Conservation (phyloP, 2,797 vertebrate species). For the Acridotheres tristis region DNA sequence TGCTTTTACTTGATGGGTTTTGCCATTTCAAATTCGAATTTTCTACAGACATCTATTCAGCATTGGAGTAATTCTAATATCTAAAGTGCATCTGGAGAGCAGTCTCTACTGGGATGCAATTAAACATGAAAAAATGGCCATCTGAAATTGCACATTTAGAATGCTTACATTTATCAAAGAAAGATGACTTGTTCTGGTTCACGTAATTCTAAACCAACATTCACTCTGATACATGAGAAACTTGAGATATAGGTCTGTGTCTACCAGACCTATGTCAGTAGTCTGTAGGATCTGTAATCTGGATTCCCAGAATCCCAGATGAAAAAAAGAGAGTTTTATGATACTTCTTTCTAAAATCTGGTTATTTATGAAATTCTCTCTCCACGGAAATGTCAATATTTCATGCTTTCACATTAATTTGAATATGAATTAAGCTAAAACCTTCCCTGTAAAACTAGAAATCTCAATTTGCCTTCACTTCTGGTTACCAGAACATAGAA, state of each 20-base stretch:
- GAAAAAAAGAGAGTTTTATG: background rate
- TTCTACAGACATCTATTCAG: background rate
- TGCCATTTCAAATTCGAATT: background rate
- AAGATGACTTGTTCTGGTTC: background rate
- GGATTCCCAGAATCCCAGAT: background rate
- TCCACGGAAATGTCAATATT: background rate
- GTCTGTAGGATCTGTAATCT: background rate
- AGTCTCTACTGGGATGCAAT: background rate
- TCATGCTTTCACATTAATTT: background rate
- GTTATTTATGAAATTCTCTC: background rate
- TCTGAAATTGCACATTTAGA: background rate
- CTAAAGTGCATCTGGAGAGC: background rate
- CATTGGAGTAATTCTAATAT: background rate
- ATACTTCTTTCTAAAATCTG: background rate
- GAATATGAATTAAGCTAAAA: background rate
- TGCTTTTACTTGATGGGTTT: background rate
- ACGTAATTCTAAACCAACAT: background rate
- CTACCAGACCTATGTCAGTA: background rate
- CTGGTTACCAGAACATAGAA: background rate
- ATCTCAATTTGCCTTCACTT: background rate
- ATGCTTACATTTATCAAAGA: background rate
- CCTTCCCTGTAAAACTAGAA: background rate
- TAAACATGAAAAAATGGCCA: background rate
- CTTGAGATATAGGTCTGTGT: background rate
- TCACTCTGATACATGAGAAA: background rate